Evolutionary conservation across 2,888 invertebrate genomes (phyloP).

Genomic region (Cynaeus angustus): DNA sequence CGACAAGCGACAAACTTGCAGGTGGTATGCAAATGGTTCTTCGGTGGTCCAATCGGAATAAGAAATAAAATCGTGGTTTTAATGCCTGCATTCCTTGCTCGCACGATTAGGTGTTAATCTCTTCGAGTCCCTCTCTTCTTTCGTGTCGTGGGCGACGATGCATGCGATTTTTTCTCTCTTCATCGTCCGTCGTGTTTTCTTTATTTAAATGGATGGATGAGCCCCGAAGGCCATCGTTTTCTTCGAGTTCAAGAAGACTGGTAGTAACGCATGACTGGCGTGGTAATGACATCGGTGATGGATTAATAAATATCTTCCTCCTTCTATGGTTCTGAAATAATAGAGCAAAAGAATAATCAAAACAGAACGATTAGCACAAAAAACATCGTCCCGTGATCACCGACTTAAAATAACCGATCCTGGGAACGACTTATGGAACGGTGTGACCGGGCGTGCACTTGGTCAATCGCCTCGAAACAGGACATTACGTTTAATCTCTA

Average conservation of each 20-base stretch:
- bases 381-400: no score
- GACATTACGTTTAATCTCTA: conserved; percentile 39
- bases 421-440: conserved; percentile 27
- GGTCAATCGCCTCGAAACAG: conserved; percentile 45
- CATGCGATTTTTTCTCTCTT: conserved; percentile 22
- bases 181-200: conserved; percentile 7
- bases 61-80: conserved; percentile 42
- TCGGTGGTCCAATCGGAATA: conserved; percentile 41
- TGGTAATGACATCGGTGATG: conserved; percentile 21
- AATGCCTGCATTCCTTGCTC: conserved; percentile 31
- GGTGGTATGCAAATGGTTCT: conserved; percentile 43
- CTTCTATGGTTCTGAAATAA: no score
- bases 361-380: no score
- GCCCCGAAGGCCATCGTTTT: conserved; percentile 15
- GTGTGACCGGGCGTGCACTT: conserved; percentile 15
- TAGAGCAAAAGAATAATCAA: no score
- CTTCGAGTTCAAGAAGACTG: conserved; percentile 12
- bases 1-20: conserved; percentile 28
- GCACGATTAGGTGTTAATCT: conserved; percentile 35
- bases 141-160: conserved; percentile 36
- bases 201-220: conserved; percentile 9
- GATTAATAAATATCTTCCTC: conserved; percentile 33
- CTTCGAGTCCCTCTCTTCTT: conserved; percentile 7
- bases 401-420: no score
- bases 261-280: conserved; percentile 36